These are phyloP conservation scores for Mus spicilegus DNA, from an alignment of 2,113 vertebrate genomes.

Conservation along the genomic window DNA sequence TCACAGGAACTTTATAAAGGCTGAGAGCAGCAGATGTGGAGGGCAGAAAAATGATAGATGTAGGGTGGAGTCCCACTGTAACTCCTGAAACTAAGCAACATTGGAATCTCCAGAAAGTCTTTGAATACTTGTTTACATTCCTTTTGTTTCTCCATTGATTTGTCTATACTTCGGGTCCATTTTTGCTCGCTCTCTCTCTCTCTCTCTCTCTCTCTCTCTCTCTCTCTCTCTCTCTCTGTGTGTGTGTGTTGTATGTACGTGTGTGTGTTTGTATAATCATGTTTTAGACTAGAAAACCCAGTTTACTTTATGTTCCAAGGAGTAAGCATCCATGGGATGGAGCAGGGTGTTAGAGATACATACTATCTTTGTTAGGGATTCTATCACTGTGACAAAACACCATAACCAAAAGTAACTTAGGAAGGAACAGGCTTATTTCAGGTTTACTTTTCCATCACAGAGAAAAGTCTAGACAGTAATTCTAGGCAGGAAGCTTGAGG, in stretches of 20 bases:
- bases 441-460: not conserved
- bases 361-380: not conserved
- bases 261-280: not conserved
- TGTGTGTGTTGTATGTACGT: not conserved
- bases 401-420: not conserved
- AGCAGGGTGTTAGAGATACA: accelerated
- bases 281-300: not conserved
- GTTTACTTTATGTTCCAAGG: not conserved
- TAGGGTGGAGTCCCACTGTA: not conserved
- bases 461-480: not conserved
- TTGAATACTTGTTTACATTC: not conserved
- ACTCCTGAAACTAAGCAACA: not conserved
- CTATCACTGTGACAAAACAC: not conserved
- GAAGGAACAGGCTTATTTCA: not conserved
- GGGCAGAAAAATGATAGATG: accelerated
- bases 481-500: not conserved
- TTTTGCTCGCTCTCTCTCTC: not conserved
- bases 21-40: not conserved
- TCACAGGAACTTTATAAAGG: not conserved
- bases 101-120: not conserved
- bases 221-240: not conserved
- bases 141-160: not conserved
- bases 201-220: not conserved
- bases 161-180: not conserved
- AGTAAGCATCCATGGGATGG: accelerated